A percentile compares a stretch with the other conserved stretches of the same genome.
Conservation (phyloP, 2,888 invertebrate species). For the Hyposoter didymator region DNA sequence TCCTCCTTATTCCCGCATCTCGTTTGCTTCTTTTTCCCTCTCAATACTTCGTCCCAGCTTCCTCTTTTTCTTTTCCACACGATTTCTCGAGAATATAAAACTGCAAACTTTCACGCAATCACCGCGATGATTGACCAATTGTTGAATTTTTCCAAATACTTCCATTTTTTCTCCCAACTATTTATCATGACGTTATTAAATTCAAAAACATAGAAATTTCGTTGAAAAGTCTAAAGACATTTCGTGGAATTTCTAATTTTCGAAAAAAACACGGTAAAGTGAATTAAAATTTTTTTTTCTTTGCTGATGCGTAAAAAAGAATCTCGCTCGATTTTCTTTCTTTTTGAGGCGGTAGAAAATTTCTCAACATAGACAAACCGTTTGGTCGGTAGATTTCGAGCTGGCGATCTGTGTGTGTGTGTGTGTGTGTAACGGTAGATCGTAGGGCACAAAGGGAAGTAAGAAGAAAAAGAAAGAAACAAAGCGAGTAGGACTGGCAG, state of each 20-base stretch:
- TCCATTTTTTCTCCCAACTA: neutral
- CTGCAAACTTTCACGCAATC: neutral
- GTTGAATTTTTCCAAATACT: neutral
- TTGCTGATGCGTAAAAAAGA: conserved; percentile 23
- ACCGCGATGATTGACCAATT: neutral
- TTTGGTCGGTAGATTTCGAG: conserved; percentile 6
- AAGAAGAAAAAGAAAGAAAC: conserved; percentile 36
- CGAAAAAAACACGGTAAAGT: no score
- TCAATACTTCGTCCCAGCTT: neutral
- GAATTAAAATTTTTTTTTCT: no score
- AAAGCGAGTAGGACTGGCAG: conserved; percentile 57
- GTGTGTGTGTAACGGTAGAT: conserved; percentile 19
- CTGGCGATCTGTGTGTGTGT: neutral
- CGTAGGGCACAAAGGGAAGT: conserved; percentile 5
- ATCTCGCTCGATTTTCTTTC: conserved; percentile 30
- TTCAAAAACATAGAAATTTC: neutral
- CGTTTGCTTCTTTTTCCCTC: conserved; percentile 2
- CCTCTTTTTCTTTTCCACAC: conserved; percentile 17
- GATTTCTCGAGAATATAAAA: neutral
- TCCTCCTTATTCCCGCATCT: conserved; percentile 31
- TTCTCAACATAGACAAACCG: conserved; percentile 27
- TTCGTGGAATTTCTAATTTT: neutral
- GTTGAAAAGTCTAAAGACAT: no score
- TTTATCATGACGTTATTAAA: neutral
- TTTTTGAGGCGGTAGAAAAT: conserved; percentile 34